phyloP scores from a whole-genome alignment of 2,797 vertebrate genomes.

The Platalea minor region DNA sequence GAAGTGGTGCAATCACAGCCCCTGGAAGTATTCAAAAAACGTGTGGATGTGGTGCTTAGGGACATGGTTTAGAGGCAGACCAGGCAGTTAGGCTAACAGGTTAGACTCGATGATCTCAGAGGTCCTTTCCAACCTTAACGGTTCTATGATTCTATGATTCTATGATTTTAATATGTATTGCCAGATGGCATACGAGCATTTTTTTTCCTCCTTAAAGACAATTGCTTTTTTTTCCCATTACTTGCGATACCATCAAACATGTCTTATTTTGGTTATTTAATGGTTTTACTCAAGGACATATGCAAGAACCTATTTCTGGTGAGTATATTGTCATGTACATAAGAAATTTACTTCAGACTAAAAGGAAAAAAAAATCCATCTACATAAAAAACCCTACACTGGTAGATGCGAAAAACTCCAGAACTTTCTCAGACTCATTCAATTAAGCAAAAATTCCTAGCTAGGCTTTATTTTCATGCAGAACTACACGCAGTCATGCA shows the following conservation, averaged over 20 bases:
- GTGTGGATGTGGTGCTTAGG: no score
- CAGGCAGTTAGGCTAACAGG: no score
- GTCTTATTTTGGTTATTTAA: background rate
- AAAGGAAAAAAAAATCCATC: background rate
- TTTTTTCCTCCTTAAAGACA: background rate
- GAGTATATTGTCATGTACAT: background rate
- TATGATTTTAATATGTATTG: background rate
- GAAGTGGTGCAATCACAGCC: no score
- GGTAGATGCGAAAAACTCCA: background rate
- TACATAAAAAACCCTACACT: accelerated
- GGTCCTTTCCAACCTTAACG: no score
- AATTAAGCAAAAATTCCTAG: background rate
- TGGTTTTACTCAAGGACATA: background rate
- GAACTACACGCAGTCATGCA: background rate
- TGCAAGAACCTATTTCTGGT: background rate
- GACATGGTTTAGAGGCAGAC: no score
- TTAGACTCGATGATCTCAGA: no score
- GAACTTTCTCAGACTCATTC: background rate
- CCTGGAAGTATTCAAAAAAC: no score
- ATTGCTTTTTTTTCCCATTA: background rate
- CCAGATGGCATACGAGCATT: accelerated
- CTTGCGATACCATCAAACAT: background rate
- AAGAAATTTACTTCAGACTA: background rate
- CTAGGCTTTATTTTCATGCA: background rate
- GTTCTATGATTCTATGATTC: no score